These are phyloP conservation scores for Centroberyx gerrardi DNA, from an alignment of 2,797 vertebrate species.

Conservation along the genomic window DNA sequence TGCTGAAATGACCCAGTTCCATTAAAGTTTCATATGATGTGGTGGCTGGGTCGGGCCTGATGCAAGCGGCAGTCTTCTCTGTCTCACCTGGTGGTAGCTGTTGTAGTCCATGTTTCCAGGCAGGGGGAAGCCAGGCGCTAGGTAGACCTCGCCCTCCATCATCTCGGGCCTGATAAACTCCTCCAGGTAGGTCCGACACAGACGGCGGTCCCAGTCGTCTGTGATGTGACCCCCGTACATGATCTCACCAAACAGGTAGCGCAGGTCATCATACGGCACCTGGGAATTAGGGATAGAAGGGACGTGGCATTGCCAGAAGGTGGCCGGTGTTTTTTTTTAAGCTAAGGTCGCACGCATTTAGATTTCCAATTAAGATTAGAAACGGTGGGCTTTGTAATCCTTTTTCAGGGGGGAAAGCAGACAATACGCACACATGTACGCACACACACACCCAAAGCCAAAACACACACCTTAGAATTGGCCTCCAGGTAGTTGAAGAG, in stretches of 20 bases:
- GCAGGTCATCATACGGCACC: slow-evolving; percentile 95
- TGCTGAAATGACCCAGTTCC: background rate
- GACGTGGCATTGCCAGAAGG: slow-evolving; percentile 3
- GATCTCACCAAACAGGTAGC: slow-evolving; percentile 97
- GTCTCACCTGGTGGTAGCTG: slow-evolving; percentile 91
- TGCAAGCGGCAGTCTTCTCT: background rate
- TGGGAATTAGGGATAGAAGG: slow-evolving; percentile 62
- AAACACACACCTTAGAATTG: slow-evolving; percentile 88
- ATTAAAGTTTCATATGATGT: background rate
- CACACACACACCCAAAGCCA: background rate
- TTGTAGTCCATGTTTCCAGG: slow-evolving; percentile 93
- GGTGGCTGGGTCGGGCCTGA: background rate
- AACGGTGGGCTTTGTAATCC: slow-evolving; percentile 16
- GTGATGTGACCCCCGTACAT: slow-evolving; percentile 99
- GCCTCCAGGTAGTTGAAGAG: slow-evolving; percentile 96
- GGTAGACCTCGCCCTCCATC: slow-evolving; percentile 91
- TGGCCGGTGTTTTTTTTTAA: slow-evolving; percentile 18
- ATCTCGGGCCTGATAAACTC: slow-evolving; percentile 95
- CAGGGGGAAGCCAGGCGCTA: slow-evolving; percentile 92
- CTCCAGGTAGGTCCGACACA: slow-evolving; percentile 93
- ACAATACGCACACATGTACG: background rate
- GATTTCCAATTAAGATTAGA: slow-evolving; percentile 66
- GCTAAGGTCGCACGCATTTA: slow-evolving; percentile 41
- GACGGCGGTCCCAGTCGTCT: slow-evolving; percentile 95
- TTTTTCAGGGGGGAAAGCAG: slow-evolving; percentile 3